These are phyloP conservation scores for Notolabrus celidotus DNA, from an alignment of 2,797 vertebrate species.

Conservation along the genomic window DNA sequence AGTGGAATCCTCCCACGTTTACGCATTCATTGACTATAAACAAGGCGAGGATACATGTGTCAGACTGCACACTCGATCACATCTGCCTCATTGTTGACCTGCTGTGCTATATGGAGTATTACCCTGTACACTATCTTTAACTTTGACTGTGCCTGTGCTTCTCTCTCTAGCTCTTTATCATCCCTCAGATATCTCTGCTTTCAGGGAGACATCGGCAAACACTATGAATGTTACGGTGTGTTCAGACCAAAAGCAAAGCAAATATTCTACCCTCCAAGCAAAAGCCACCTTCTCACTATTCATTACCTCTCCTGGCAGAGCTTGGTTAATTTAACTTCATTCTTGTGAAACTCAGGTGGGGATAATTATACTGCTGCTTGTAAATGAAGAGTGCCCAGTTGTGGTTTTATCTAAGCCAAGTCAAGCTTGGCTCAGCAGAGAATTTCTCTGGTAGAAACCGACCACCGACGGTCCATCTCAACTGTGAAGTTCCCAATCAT, in stretches of 20 bases:
- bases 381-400: too few species aligned
- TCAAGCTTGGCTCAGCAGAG: too few species aligned
- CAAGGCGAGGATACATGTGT: conserved; percentile 22
- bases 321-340: too few species aligned
- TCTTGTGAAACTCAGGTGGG: too few species aligned
- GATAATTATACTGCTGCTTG: too few species aligned
- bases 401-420: too few species aligned
- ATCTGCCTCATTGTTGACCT: conserved; percentile 33
- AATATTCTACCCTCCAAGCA: too few species aligned
- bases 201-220: not conserved
- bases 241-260: conserved; percentile 23
- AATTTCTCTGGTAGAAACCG: not conserved
- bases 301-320: too few species aligned
- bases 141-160: conserved; percentile 13
- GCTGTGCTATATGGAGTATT: conserved; percentile 8
- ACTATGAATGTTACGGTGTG: not conserved
- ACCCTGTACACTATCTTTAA: conserved; percentile 13
- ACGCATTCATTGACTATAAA: conserved; percentile 31
- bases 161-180: conserved; percentile 21
- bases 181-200: not conserved
- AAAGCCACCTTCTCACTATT: too few species aligned
- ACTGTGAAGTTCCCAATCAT: too few species aligned
- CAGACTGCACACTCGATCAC: not conserved
- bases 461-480: conserved; percentile 39
- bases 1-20: conserved; percentile 45